Percentiles rank a stretch among this genome's conserved stretches.
phyloP scores from a whole-genome alignment of 35 echinoderm and acorn worm genomes.

The Ophioderma brevispina region DNA sequence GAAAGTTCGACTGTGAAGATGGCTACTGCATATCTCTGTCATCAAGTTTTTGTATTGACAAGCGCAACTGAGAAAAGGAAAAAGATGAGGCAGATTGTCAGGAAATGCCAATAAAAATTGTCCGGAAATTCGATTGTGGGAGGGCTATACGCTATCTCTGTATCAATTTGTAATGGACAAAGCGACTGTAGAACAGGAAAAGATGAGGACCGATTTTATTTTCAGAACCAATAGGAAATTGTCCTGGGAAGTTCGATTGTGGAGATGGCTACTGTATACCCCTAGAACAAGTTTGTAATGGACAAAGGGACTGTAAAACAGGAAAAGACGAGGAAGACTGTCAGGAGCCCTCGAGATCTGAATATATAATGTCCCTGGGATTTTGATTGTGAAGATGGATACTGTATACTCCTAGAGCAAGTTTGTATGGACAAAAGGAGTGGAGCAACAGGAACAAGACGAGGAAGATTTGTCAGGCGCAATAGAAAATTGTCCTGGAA shows the following conservation, averaged over 20 bases:
- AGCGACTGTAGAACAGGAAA: not conserved
- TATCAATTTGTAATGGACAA: not conserved
- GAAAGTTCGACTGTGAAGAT: conserved; percentile 36
- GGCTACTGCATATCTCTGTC: conserved; percentile 8
- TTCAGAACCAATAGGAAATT: not conserved
- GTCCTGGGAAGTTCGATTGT: conserved; percentile 34
- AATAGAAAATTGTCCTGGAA: not conserved
- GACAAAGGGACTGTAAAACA: not conserved
- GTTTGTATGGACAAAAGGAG: conserved; percentile 22
- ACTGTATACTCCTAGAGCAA: not conserved
- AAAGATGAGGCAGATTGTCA: conserved; percentile 33
- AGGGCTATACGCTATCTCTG: conserved; percentile 21
- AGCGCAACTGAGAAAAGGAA: not conserved
- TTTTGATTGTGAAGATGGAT: conserved; percentile 60
- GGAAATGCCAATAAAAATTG: too few species aligned
- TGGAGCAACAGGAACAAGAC: conserved; percentile 40
- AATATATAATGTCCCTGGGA: too few species aligned
- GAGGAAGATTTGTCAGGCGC: not conserved
- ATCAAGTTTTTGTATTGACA: conserved; percentile 25
- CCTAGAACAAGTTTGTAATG: conserved; percentile 21
- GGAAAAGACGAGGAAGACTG: conserved; percentile 51
- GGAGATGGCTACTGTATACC: conserved; percentile 43
- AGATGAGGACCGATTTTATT: conserved; percentile 18
- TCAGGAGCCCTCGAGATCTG: not conserved
- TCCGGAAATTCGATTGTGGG: conserved; percentile 32